These are phyloP conservation scores for Potamarius usumacintae DNA, from an alignment of 2,113 vertebrate genomes.

Conservation along the genomic window DNA sequence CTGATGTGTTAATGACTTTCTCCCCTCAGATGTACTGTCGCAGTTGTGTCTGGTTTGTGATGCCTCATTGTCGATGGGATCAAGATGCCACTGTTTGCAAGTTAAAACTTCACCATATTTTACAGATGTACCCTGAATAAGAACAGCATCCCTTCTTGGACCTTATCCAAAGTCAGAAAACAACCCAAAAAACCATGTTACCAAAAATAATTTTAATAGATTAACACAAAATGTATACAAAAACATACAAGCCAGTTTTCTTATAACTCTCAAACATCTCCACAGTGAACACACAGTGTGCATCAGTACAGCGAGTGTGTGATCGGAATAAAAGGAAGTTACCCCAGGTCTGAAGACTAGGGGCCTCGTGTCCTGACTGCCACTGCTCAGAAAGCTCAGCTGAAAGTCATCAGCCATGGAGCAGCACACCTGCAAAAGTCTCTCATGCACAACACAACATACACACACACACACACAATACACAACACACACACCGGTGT, in stretches of 20 bases:
- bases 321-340: neutral
- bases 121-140: neutral
- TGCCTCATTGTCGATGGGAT: too few relatives aligned
- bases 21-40: too few relatives aligned
- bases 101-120: too few relatives aligned
- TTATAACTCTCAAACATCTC: neutral
- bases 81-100: too few relatives aligned
- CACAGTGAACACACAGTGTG: neutral
- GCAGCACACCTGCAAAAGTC: constrained; percentile 52
- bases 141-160: neutral
- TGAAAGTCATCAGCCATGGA: constrained; percentile 30
- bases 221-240: neutral
- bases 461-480: neutral
- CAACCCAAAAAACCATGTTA: neutral
- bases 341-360: constrained; percentile 36
- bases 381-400: constrained; percentile 32
- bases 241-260: neutral
- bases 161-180: neutral
- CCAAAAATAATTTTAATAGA: constrained; percentile 9
- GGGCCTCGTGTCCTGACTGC: constrained; percentile 26
- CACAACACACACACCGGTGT: constrained; percentile 39
- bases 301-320: neutral
- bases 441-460: constrained; percentile 39
- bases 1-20: too few relatives aligned
- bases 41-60: too few relatives aligned